Base-by-base conservation (phyloP, 92 coral and sea anemone species). In the Epizoanthus scotinus region DNA sequence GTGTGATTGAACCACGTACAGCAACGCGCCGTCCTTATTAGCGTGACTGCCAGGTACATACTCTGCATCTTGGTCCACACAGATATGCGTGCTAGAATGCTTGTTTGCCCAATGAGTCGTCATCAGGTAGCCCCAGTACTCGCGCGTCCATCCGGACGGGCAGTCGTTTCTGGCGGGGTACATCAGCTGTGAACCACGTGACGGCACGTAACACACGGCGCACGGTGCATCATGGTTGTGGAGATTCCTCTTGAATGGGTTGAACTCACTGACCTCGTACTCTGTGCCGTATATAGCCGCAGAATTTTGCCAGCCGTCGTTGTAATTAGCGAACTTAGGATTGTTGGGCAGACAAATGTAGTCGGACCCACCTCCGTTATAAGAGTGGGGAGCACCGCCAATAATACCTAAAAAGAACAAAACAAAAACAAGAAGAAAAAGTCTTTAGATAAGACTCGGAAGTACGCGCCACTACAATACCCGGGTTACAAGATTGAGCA, bases 131-230 rank as follows among this genome's bases (percentile, higher is more conserved):
- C 40, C 40, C 40, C 40, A 34, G 40, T 34, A 34, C 52, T 77
- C 82, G 15, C 59, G 36, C 31, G 82, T 59, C 82, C 82, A 77
- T 20, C 69, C 82, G 5, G 34, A 12, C 3, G 82, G 82, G 25
- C 82, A 77, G 15, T 58, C 82, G 52, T 77, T 67, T 7, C 73
- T 38, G 8, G 73, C 73, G 0, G 73, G 73, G 27, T 28, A 28
- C 73, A 67, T 67, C 13, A 67, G 40, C 29, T 67, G 73, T n/a
- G 44, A 28, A 49, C 73, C 50, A 67, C 73, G 73, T 20, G 27
- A 20, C 73, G 31, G 44, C 8, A 21, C 73, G 27, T 67, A n/a
- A 67, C 73, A 67, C 19, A 38, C 17, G 31, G 50, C 40, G 5
- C 40, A 34, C 6, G 40, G 40, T 34, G 40, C 40, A 3, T 34